phyloP scores from a whole-genome alignment of 30 jellyfish, hydroid and myxozoan genomes.

The Aurelia sp. region DNA sequence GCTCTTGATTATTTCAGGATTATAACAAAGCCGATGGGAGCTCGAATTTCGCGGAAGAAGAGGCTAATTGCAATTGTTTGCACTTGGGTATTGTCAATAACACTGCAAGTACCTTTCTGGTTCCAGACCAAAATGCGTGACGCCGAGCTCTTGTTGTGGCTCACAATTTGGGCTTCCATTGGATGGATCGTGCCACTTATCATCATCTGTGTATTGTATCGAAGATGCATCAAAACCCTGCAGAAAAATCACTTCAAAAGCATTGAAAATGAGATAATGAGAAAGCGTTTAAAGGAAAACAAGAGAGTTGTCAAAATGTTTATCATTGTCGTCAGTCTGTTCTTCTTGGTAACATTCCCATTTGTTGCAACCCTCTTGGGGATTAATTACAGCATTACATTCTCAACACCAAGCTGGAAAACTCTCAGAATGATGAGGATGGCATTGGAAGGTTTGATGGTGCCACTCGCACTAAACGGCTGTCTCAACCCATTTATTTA shows the following conservation, averaged over 20 bases:
- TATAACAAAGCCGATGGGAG: neutral
- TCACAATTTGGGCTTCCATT: neutral
- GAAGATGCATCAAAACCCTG: neutral
- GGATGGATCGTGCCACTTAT: neutral
- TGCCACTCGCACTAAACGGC: neutral
- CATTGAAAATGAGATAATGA: slow-evolving; percentile 1
- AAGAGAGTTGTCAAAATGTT: slow-evolving; percentile 3
- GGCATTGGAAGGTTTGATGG: no score
- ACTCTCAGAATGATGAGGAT: no score
- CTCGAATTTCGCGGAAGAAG: neutral
- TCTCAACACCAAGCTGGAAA: no score
- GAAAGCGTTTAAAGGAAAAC: slow-evolving; percentile 1
- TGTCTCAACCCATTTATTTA: slow-evolving; percentile 8
- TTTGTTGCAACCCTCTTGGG: neutral
- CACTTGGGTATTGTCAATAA: neutral
- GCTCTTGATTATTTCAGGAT: neutral
- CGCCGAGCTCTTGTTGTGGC: neutral
- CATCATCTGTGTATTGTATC: neutral
- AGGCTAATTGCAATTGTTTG: neutral
- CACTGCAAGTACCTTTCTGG: neutral
- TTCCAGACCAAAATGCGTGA: neutral
- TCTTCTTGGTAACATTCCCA: slow-evolving; percentile 4
- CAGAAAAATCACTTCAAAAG: neutral
- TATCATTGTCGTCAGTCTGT: neutral
- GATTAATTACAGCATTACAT: no score